Conservation (phyloP, 2,113 vertebrate species). For the Penelope pileata region DNA sequence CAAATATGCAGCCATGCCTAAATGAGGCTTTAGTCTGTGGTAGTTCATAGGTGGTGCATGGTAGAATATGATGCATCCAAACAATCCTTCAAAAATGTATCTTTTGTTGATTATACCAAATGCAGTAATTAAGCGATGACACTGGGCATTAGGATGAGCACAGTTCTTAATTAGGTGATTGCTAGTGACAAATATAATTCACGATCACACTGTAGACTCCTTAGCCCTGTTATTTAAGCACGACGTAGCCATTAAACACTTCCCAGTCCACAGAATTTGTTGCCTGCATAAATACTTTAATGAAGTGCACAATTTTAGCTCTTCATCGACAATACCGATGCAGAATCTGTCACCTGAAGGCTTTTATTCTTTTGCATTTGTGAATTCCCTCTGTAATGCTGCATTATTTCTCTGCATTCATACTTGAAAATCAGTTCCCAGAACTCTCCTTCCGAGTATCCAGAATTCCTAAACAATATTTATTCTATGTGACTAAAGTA, state of each 20-base stretch:
- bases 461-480: constrained; percentile 67
- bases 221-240: not conserved
- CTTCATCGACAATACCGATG: not conserved
- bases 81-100: not conserved
- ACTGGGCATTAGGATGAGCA: not conserved
- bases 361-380: not conserved
- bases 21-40: not conserved
- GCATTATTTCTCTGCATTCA: constrained; percentile 9
- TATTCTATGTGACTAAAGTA: constrained; percentile 51
- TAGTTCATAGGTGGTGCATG: not conserved
- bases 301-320: constrained; percentile 19
- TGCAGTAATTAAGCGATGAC: not conserved
- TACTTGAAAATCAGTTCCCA: constrained; percentile 40
- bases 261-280: not conserved
- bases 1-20: not conserved
- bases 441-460: constrained; percentile 54
- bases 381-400: not conserved
- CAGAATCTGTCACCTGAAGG: constrained; percentile 24
- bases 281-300: constrained; percentile 7
- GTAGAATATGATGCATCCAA: not conserved
- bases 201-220: constrained; percentile 6
- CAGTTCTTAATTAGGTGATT: not conserved
- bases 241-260: not conserved
- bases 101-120: not conserved
- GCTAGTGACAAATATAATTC: constrained; percentile 12